phyloP scores from a whole-genome alignment of 2,797 vertebrate species.

The Acrocephalus scirpaceus region DNA sequence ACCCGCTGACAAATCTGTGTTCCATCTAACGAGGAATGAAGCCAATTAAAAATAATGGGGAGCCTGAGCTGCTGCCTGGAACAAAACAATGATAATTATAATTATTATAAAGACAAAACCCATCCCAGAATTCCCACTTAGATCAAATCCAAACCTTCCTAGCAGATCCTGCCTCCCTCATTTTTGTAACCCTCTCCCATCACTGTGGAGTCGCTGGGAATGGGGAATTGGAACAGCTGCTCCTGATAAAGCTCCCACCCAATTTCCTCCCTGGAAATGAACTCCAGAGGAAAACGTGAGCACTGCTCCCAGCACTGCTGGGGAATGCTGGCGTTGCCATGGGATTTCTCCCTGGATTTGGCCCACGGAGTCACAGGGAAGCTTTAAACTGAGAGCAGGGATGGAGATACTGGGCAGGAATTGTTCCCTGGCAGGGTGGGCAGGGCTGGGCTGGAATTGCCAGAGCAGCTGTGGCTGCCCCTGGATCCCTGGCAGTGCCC shows the following conservation, averaged over 20 bases:
- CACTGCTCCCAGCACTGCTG: background rate
- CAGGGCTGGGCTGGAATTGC: background rate
- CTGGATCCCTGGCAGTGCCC: background rate
- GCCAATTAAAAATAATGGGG: conserved; percentile 63
- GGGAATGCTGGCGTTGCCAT: fast-evolving
- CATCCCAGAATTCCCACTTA: background rate
- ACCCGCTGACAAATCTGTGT: conserved; percentile 62
- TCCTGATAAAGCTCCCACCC: background rate
- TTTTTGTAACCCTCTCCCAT: background rate
- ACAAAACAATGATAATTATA: background rate
- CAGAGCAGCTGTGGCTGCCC: background rate
- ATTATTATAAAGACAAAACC: background rate
- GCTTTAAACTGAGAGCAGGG: background rate
- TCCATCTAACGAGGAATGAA: conserved; percentile 24
- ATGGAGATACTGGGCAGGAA: background rate
- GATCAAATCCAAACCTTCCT: background rate
- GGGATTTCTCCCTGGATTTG: background rate
- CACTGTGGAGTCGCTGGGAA: background rate
- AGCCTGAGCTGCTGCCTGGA: conserved; percentile 7
- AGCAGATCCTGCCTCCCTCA: background rate
- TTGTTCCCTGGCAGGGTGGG: background rate
- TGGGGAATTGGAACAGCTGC: background rate
- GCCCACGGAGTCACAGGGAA: background rate
- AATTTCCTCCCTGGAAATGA: background rate
- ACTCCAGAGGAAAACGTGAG: background rate